Evolutionary conservation across 2,888 invertebrate species (phyloP).

Genomic region (Zele albiditarsus): DNA sequence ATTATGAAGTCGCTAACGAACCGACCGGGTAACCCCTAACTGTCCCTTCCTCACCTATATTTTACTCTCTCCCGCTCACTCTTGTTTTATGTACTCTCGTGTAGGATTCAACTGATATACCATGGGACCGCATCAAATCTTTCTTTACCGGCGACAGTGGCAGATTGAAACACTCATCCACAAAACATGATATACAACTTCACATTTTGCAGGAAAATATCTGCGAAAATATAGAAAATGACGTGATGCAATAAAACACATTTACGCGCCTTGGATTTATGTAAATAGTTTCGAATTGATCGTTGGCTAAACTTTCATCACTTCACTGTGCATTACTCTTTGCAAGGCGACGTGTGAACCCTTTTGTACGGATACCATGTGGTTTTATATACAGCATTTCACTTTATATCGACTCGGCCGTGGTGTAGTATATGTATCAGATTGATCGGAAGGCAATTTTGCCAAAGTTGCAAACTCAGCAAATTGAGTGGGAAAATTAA

Average conservation of each 20-base stretch:
- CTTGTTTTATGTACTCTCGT: constrained; percentile 5
- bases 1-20: constrained; percentile 69
- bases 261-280: background rate
- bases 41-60: background rate
- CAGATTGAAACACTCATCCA: constrained; percentile 50
- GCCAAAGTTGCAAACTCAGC: constrained; percentile 30
- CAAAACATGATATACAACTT: background rate
- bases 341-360: background rate
- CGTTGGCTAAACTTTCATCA: background rate
- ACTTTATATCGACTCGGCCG: background rate
- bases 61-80: constrained; percentile 19
- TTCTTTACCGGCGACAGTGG: constrained; percentile 51
- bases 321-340: background rate
- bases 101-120: background rate
- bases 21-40: constrained; percentile 47
- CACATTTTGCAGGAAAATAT: background rate
- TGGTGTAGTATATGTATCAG: background rate
- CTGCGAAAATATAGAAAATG: background rate
- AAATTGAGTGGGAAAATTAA: constrained; percentile 27
- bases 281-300: constrained; percentile 1
- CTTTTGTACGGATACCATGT: background rate
- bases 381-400: background rate
- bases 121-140: constrained; percentile 61
- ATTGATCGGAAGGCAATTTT: constrained; percentile 37
- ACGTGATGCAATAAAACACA: background rate